A percentile compares a stretch with the other conserved stretches of the same genome.
phyloP scores from a whole-genome alignment of 2,113 vertebrate species.

The Channa maculata region DNA sequence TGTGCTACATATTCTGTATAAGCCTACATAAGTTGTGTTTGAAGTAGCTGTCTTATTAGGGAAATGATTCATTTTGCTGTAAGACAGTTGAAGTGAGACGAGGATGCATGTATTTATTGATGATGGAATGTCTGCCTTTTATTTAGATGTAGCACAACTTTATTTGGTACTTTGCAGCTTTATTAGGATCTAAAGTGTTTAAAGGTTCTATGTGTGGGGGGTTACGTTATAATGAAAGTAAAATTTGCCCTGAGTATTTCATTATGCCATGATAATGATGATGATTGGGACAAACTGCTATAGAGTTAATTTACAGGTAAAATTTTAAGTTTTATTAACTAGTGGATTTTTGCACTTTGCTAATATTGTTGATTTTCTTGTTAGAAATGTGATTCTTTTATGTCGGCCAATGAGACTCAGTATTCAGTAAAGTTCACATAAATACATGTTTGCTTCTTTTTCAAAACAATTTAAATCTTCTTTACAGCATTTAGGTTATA shows the following conservation, averaged over 20 bases:
- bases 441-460: constrained; percentile 34
- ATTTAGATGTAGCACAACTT: constrained; percentile 53
- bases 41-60: constrained; percentile 36
- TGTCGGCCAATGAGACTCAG: constrained; percentile 61
- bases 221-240: constrained; percentile 41
- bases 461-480: neutral
- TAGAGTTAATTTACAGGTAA: constrained; percentile 33
- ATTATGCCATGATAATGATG: constrained; percentile 14
- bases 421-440: constrained; percentile 68
- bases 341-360: constrained; percentile 60
- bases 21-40: constrained; percentile 42
- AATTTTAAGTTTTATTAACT: constrained; percentile 39
- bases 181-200: constrained; percentile 49
- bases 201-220: constrained; percentile 31
- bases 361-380: constrained; percentile 52
- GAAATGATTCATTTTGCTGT: constrained; percentile 39
- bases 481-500: neutral
- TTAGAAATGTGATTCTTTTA: constrained; percentile 42
- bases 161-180: constrained; percentile 53
- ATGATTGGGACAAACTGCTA: constrained; percentile 41
- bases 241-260: constrained; percentile 39
- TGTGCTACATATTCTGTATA: constrained; percentile 28
- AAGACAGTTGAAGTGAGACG: constrained; percentile 40
- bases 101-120: constrained; percentile 83
- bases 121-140: constrained; percentile 69